Percentiles rank a stretch among this genome's conserved stretches.
Evolutionary conservation across 2,797 vertebrate genomes (phyloP).

Genomic region (Emys orbicularis): DNA sequence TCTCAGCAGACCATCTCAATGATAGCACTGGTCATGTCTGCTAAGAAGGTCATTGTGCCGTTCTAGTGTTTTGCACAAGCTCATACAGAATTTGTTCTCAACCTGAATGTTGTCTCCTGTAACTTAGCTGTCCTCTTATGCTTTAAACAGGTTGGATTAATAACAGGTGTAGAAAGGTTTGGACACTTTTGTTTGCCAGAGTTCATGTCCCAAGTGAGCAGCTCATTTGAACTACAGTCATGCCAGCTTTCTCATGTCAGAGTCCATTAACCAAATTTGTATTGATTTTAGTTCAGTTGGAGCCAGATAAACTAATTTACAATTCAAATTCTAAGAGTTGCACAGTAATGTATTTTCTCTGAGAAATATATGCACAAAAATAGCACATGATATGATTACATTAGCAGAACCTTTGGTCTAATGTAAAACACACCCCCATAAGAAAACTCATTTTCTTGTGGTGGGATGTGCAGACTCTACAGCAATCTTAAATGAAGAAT

Average conservation of each 20-base stretch:
- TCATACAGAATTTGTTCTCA: background rate
- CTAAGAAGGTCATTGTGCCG: background rate
- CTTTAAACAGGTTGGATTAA: background rate
- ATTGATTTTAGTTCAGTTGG: background rate
- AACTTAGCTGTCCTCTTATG: background rate
- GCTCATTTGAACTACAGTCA: background rate
- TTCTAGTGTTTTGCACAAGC: background rate
- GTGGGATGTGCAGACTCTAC: rapidly evolving
- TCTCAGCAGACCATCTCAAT: background rate
- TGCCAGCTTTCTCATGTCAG: background rate
- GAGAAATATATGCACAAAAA: background rate
- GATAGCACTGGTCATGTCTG: background rate
- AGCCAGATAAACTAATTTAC: conserved; percentile 14
- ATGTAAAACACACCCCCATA: background rate
- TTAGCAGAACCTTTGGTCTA: background rate
- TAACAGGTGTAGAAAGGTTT: background rate
- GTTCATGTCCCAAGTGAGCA: background rate
- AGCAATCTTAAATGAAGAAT: background rate
- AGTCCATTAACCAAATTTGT: conserved; percentile 4
- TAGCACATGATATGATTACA: rapidly evolving
- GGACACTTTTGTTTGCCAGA: background rate
- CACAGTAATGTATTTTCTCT: background rate
- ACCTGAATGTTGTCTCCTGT: background rate
- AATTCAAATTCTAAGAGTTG: background rate
- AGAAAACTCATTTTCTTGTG: background rate